phyloP scores from a whole-genome alignment of 2,113 vertebrate genomes.

The Tragelaphus imberbis region DNA sequence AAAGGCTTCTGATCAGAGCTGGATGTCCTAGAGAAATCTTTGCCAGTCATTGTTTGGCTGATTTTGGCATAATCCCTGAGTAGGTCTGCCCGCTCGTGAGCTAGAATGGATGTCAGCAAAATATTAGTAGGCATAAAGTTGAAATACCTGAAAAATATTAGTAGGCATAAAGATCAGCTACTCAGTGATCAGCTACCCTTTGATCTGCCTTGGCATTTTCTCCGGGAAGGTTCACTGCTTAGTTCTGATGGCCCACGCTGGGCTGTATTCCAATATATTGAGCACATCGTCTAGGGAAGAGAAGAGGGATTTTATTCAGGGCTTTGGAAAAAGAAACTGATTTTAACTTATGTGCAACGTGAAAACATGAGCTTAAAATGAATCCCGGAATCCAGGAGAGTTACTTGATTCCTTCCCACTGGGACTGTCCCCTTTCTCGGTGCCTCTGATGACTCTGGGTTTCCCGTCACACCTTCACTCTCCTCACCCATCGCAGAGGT shows the following conservation, averaged over 20 bases:
- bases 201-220: background rate
- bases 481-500: background rate
- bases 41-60: background rate
- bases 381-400: background rate
- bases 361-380: background rate
- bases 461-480: background rate
- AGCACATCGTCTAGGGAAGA: background rate
- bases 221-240: background rate
- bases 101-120: background rate
- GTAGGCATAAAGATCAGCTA: background rate
- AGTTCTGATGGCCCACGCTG: background rate
- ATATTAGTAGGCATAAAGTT: background rate
- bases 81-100: background rate
- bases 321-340: background rate
- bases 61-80: background rate
- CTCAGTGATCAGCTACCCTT: background rate
- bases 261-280: background rate
- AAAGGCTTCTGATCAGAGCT: background rate
- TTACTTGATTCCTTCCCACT: background rate
- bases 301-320: background rate
- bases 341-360: background rate
- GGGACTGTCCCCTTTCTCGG: background rate
- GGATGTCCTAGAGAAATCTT: slow-evolving; percentile 19
- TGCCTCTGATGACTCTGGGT: background rate
- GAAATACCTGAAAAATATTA: background rate